Conservation (phyloP, 1,140 invertebrate genomes). For the Dryas iulia region DNA sequence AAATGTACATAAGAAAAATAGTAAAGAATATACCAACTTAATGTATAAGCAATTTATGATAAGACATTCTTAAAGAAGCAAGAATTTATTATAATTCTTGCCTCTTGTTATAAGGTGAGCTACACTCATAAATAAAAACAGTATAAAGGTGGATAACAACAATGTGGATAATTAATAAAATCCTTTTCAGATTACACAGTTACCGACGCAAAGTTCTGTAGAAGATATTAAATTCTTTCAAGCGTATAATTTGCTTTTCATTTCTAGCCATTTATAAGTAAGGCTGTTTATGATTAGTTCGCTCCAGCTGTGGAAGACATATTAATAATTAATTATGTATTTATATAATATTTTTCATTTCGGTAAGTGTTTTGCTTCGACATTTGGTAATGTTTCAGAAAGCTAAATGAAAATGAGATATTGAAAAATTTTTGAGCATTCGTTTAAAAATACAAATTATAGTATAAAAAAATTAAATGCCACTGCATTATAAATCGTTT, state of each 20-base stretch:
- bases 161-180: constrained; percentile 16
- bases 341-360: constrained; percentile 1
- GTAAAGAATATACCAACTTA: no score
- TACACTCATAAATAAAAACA: background rate
- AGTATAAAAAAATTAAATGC: no score
- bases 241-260: constrained; percentile 23
- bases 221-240: constrained; percentile 27
- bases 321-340: background rate
- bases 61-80: background rate
- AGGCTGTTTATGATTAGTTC: background rate
- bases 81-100: no score
- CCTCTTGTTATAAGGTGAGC: background rate
- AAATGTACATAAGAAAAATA: no score
- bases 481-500: no score
- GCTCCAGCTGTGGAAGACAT: no score
- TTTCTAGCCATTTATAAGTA: constrained; percentile 11
- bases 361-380: constrained; percentile 4
- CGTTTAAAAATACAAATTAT: no score
- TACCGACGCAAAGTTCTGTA: constrained; percentile 30
- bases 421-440: no score
- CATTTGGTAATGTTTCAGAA: background rate
- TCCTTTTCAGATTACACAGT: constrained; percentile 46
- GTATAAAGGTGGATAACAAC: background rate
- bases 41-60: no score
- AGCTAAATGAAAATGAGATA: no score